Evolutionary conservation across 2,113 vertebrate genomes (phyloP), one percentile per base, ranked within the genome.

Genomic region (Stictonetta naevosa): DNA sequence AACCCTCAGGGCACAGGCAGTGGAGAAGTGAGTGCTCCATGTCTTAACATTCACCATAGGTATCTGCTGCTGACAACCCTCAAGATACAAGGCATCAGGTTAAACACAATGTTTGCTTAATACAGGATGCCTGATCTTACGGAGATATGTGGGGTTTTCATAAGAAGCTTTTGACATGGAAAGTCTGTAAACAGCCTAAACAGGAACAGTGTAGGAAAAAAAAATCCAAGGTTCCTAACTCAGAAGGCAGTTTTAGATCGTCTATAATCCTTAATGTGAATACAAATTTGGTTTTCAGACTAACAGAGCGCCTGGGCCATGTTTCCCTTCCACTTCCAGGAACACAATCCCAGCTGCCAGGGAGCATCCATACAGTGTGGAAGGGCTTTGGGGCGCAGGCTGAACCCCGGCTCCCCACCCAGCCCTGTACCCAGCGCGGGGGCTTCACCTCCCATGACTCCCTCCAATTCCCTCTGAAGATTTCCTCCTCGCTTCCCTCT

Each of bases 331-430:
- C 29, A 17, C 34, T 44, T 40, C 12, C 67, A 60, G 46, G 17
- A 16, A 46, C 66, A 3, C 31, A 58, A 9, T 5, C 7, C 21
- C 74, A 10, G 42, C 0, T 3, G 8, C 8, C 1, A 6, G 58
- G 74, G 14, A 75, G 56, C n/a, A 22, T 0, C 4, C n/a, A 6
- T 4, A 6, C 0, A 0, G 38, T 0, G 29, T 1, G 46, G 46
- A 22, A 13, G 36, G 31, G 31, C 36, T 72, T 48, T 23, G 76
- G 29, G 66, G 28, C 38, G 64, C 25, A 21, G 62, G 34, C 42
- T 2, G 13, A 33, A 63, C n/a, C 58, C 10, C 0, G 1, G 46
- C 19, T 55, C 75, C 56, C 26, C 34, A 42, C 26, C 29, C 64
- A 76, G 83, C 69, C 66, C 52, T 4, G 3, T 66, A 44, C 1